These are phyloP conservation scores for Scomber japonicus DNA, from an alignment of 2,113 vertebrate species.

Conservation along the genomic window DNA sequence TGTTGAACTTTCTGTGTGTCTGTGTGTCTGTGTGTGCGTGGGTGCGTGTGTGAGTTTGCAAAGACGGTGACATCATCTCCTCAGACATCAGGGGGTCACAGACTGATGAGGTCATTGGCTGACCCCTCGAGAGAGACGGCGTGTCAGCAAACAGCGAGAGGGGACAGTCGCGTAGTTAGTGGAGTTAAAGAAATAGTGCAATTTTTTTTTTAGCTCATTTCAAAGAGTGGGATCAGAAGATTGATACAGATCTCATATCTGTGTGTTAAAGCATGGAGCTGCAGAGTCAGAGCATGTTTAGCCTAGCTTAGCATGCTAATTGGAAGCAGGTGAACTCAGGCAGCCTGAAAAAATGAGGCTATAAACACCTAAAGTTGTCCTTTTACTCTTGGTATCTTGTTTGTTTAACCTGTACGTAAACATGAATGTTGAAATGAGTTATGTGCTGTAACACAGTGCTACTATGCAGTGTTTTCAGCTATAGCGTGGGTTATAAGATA, in stretches of 20 bases:
- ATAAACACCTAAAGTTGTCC: no score
- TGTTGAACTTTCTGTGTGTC: slow-evolving; percentile 20
- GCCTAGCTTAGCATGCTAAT: no score
- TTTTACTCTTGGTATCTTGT: no score
- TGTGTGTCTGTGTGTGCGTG: slow-evolving; percentile 33
- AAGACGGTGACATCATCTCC: slow-evolving; percentile 61
- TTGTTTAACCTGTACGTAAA: no score
- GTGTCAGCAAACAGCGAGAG: slow-evolving; percentile 52
- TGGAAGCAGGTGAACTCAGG: no score
- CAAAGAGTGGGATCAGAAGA: neutral
- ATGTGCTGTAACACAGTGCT: no score
- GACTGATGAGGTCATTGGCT: slow-evolving; percentile 66
- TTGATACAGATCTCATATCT: neutral
- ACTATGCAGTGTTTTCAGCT: no score
- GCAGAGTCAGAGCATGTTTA: no score
- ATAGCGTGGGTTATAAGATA: no score
- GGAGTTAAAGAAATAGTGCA: slow-evolving; percentile 22
- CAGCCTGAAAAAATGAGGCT: no score
- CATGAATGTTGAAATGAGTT: no score
- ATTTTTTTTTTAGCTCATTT: neutral
- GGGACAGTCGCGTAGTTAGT: neutral
- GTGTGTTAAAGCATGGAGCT: no score
- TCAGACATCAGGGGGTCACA: slow-evolving; percentile 44
- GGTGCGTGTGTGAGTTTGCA: slow-evolving; percentile 17
- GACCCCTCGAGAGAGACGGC: slow-evolving; percentile 46